A percentile compares a stretch with the other conserved stretches of the same genome.
Conservation (phyloP, 2,888 invertebrate genomes). For the Tinea pellionella region DNA sequence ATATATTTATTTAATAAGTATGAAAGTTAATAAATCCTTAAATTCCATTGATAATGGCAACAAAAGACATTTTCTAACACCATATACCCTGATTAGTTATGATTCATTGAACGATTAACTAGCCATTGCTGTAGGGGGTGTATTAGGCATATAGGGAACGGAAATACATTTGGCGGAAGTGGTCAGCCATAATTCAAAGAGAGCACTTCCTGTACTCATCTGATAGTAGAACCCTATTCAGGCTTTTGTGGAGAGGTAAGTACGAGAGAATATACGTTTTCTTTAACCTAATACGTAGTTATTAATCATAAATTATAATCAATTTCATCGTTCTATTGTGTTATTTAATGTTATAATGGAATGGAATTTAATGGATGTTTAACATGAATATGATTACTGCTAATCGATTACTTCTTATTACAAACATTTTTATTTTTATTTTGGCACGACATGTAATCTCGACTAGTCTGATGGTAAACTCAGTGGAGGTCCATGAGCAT, state of each 20-base stretch:
- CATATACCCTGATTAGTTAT: constrained; percentile 43
- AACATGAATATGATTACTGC: not conserved
- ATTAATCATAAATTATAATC: not conserved
- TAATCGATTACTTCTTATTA: not conserved
- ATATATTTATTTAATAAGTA: too few species aligned
- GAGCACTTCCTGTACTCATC: constrained; percentile 43
- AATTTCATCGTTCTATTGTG: not conserved
- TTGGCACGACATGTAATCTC: too few species aligned
- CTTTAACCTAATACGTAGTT: not conserved
- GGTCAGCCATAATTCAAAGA: constrained; percentile 59
- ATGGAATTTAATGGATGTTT: not conserved
- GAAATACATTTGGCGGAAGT: constrained; percentile 58
- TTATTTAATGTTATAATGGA: not conserved
- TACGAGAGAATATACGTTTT: not conserved
- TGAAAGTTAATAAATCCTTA: not conserved
- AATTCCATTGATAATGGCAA: not conserved
- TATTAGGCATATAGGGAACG: constrained; percentile 33
- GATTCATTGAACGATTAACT: constrained; percentile 56
- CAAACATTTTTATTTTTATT: too few species aligned
- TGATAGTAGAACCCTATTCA: constrained; percentile 31
- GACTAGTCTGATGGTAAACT: too few species aligned
- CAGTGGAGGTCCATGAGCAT: too few species aligned
- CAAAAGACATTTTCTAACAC: constrained; percentile 12
- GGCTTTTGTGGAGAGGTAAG: constrained; percentile 22
- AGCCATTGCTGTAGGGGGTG: constrained; percentile 34